A percentile compares a stretch with the other conserved stretches of the same genome.
These are phyloP conservation scores for Anoplophora glabripennis DNA, from an alignment of 1,140 invertebrate species.

Conservation along the genomic window DNA sequence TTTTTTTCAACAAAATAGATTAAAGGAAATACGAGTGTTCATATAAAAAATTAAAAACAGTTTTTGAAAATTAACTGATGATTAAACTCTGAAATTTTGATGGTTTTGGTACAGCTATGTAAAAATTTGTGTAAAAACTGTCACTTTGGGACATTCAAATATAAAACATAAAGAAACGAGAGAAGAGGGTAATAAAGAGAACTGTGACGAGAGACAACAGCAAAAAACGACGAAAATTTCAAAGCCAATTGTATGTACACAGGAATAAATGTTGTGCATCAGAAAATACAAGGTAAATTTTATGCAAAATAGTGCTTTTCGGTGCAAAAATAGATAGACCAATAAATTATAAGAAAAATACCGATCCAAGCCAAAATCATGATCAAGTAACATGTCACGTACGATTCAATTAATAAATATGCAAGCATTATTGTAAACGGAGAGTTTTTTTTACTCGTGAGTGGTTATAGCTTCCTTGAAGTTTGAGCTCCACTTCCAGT, in stretches of 20 bases:
- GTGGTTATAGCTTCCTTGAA: conserved; percentile 87
- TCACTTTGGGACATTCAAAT: no score
- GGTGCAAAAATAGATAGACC: conserved; percentile 14
- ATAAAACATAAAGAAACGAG: no score
- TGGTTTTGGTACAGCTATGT: no score
- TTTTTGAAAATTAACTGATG: no score
- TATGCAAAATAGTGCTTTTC: conserved; percentile 3
- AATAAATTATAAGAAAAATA: conserved; percentile 18
- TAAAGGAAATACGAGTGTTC: no score
- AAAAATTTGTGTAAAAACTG: no score
- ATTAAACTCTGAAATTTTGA: no score
- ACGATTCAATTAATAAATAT: conserved; percentile 16
- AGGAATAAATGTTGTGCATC: background rate
- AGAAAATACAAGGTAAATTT: background rate
- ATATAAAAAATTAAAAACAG: no score
- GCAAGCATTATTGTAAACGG: conserved; percentile 47
- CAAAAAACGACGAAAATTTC: background rate
- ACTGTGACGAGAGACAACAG: background rate
- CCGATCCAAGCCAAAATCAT: conserved; percentile 16
- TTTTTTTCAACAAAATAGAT: no score
- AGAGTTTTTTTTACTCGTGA: conserved; percentile 48
- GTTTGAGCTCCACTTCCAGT: conserved; percentile 91
- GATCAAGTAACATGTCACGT: conserved; percentile 18
- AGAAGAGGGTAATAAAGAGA: no score
- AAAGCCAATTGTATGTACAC: conserved; percentile 13